These are phyloP conservation scores for Rotaria sp. DNA, from an alignment of 2,888 invertebrate species.

Conservation along the genomic window DNA sequence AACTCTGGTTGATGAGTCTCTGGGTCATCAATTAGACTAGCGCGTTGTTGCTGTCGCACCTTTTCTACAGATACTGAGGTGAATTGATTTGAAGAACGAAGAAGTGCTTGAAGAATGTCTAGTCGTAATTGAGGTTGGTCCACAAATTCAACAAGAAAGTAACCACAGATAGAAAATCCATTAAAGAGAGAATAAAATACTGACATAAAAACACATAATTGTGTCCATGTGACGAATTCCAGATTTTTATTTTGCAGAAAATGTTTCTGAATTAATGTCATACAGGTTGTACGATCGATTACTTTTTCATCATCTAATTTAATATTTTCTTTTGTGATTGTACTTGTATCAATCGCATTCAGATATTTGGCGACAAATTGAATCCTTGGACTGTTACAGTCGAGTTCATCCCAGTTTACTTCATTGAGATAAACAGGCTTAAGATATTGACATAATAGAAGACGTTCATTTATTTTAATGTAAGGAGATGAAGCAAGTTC, in stretches of 20 bases:
- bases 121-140: neutral
- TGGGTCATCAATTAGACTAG: neutral
- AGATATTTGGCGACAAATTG: neutral
- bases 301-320: neutral
- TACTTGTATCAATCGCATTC: neutral
- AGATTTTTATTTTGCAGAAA: neutral
- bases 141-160: neutral
- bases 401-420: neutral
- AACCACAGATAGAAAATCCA: neutral
- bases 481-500: neutral
- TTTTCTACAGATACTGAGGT: neutral
- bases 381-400: neutral
- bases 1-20: neutral
- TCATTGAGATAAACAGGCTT: neutral
- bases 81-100: conserved; percentile 2
- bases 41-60: neutral
- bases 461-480: neutral
- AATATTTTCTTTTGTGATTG: neutral
- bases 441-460: neutral
- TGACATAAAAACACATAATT: neutral
- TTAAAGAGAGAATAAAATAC: neutral
- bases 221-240: neutral
- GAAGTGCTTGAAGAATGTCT: neutral
- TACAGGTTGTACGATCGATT: neutral
- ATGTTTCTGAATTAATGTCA: neutral